A percentile compares a stretch with the other conserved stretches of the same genome.
Conservation (phyloP, 1,140 invertebrate species). For the Schlechtendalia chinensis region DNA sequence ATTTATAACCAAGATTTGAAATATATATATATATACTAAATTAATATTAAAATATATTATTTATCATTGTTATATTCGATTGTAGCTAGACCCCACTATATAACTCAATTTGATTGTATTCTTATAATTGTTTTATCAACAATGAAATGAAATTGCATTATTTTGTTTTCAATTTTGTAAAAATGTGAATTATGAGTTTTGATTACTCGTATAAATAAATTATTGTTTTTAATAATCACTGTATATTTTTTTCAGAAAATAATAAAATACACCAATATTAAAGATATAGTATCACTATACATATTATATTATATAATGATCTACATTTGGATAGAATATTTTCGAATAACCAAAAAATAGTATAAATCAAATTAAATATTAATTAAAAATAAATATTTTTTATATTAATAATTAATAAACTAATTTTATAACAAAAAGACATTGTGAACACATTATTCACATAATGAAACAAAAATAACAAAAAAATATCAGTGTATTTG, state of each 20-base stretch:
- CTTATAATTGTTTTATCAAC: neutral
- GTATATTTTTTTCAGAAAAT: constrained; percentile 18
- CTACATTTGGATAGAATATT: too few relatives aligned
- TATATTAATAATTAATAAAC: too few relatives aligned
- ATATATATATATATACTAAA: neutral
- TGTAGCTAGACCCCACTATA: neutral
- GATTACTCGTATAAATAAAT: constrained; percentile 11
- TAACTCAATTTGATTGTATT: constrained; percentile 7
- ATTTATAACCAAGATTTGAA: neutral
- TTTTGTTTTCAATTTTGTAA: constrained; percentile 9
- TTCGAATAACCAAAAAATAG: too few relatives aligned
- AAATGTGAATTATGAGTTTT: constrained; percentile 5
- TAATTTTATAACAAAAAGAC: too few relatives aligned
- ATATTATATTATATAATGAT: neutral
- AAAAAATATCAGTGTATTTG: too few relatives aligned
- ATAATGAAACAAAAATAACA: too few relatives aligned
- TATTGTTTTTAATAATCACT: constrained; percentile 8
- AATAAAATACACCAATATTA: neutral
- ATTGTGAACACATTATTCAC: too few relatives aligned
- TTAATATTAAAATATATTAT: neutral
- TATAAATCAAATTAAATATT: too few relatives aligned
- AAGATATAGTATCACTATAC: neutral
- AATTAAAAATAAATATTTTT: too few relatives aligned
- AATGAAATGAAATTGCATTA: constrained; percentile 24
- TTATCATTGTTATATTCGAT: constrained; percentile 6